Conservation (phyloP, 2,888 invertebrate species). For the Xanthorhoe spadicearia region DNA sequence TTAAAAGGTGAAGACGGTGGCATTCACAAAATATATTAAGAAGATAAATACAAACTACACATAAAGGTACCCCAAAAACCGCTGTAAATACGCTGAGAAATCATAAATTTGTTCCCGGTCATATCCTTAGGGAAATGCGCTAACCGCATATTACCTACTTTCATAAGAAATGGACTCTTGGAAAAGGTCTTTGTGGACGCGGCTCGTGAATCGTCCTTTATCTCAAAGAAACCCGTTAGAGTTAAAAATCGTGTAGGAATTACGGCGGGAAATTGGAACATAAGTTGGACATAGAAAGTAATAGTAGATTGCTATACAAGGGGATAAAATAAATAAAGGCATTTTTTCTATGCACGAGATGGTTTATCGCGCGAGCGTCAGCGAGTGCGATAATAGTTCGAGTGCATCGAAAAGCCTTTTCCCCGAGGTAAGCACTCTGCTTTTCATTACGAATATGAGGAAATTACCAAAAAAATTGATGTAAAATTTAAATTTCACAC, state of each 20-base stretch:
- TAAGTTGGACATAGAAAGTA: background rate
- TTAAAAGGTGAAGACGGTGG: no score
- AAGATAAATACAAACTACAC: background rate
- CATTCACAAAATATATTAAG: no score
- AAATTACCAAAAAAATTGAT: no score
- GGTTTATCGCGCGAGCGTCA: no score
- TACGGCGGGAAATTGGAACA: slow-evolving; percentile 9
- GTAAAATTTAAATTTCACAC: no score
- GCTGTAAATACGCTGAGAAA: slow-evolving; percentile 39
- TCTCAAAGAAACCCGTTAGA: slow-evolving; percentile 55
- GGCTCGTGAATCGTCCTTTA: slow-evolving; percentile 59
- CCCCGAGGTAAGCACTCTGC: no score
- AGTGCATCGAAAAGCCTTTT: no score
- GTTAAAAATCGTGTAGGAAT: slow-evolving; percentile 48
- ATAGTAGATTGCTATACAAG: no score
- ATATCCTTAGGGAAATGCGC: slow-evolving; percentile 64
- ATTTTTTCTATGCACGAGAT: no score
- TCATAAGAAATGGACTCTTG: slow-evolving; percentile 60
- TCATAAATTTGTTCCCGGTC: slow-evolving; percentile 60
- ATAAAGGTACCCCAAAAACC: slow-evolving; percentile 20
- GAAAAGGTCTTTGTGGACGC: slow-evolving; percentile 63
- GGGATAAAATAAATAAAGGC: no score
- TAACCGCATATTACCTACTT: slow-evolving; percentile 63
- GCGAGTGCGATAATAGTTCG: no score
- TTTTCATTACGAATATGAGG: no score